Base-by-base conservation (phyloP, 64 coral and sea anemone genomes). In the Pocillopora verrucosa region DNA sequence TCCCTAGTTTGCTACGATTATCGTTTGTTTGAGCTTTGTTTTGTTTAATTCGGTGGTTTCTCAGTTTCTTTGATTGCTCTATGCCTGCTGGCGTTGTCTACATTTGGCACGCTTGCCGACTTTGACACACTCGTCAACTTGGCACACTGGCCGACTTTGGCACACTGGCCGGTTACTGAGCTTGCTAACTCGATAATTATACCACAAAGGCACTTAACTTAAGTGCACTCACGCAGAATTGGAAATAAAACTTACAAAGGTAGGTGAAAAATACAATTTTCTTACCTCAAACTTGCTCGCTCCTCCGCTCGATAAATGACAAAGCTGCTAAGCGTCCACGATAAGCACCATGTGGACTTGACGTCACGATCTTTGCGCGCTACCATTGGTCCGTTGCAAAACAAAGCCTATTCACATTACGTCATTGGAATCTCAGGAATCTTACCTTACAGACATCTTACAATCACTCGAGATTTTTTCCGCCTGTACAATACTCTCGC, bases 241-340 rank as follows among this genome's bases (percentile, higher is more conserved):
- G 70, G 70, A 73, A 73, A 73, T 73, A 73, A 73, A 73, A 73
- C 69, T 73, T 5, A 73, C 69, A 73, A 82, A 34, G 22, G 56
- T 20, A 83, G 61, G 36, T 76, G 80, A 83, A 65, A 63, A 76
- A 36, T 76, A 76, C 74, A 10, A 36, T 76, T 34, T 76, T 76
- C 36, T 76, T 76, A 76, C 74, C 74, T 76, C 74, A 76, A 76
- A 76, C 74, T 76, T 76, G 74, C 34, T 76, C 74, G 36, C 10
- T 36, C 34, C 74, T 76, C 74, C 74, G 74, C 74, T 76, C 74
- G 36, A 76, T 76, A 34, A 76, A 76, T 76, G 74, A 25, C 74
- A 76, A 76, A 76, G 74, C 74, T 76, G 74, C 74, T 76, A 15
- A 76, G 34, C 74, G 36, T 76, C 74, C 26, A 76, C 30, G 36